These are phyloP conservation scores for Monochamus alternatus DNA, from an alignment of 2,888 invertebrate genomes.

Conservation along the genomic window DNA sequence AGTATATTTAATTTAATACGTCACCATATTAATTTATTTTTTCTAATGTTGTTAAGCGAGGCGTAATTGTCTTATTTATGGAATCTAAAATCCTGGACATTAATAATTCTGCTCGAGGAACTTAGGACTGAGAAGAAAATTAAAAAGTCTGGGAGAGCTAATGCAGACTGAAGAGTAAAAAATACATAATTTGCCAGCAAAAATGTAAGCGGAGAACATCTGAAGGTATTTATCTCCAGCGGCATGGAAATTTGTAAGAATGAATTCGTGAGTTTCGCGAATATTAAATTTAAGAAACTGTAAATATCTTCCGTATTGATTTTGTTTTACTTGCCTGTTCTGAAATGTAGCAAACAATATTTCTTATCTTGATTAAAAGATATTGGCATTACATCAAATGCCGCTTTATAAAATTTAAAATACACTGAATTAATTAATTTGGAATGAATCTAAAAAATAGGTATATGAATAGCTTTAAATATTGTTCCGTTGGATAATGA, in stretches of 20 bases:
- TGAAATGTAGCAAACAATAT: neutral
- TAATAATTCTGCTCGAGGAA: slow-evolving; percentile 41
- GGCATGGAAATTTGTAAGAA: slow-evolving; percentile 38
- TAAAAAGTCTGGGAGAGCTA: slow-evolving; percentile 47
- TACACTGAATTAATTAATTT: too few relatives aligned
- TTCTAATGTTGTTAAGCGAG: slow-evolving; percentile 10
- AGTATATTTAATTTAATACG: slow-evolving; percentile 7
- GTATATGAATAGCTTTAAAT: too few relatives aligned
- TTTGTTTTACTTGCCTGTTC: slow-evolving; percentile 23
- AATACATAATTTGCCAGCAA: slow-evolving; percentile 44
- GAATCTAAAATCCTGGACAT: slow-evolving; percentile 35
- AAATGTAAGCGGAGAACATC: slow-evolving; percentile 44
- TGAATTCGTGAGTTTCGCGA: slow-evolving; percentile 40
- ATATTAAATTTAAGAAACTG: slow-evolving; percentile 47
- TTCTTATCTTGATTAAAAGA: too few relatives aligned
- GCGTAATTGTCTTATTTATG: slow-evolving; percentile 36
- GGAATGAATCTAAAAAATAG: too few relatives aligned
- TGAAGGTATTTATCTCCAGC: slow-evolving; percentile 47
- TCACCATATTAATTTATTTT: slow-evolving; percentile 3
- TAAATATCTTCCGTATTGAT: slow-evolving; percentile 39
- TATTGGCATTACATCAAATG: too few relatives aligned
- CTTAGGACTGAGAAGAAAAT: slow-evolving; percentile 42
- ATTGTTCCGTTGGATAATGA: too few relatives aligned
- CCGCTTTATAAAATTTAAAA: too few relatives aligned
- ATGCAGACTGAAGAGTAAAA: slow-evolving; percentile 31